A percentile compares a stretch with the other conserved stretches of the same genome.
Evolutionary conservation across 2,113 vertebrate genomes (phyloP).

Genomic region (Monopterus albus): DNA sequence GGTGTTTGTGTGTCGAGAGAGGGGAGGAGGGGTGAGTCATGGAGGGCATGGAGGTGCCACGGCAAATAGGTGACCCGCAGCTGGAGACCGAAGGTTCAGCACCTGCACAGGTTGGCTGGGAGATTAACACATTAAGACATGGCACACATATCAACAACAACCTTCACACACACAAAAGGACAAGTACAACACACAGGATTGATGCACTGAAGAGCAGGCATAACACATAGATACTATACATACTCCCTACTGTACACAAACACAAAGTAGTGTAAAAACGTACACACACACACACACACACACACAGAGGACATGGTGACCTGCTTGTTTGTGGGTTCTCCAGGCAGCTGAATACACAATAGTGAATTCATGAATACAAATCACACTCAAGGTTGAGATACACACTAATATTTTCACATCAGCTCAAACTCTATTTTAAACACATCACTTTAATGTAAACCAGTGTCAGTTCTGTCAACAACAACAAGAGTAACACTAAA

Average conservation of each 20-base stretch:
- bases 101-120: constrained; percentile 41
- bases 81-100: constrained; percentile 38
- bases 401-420: constrained; percentile 44
- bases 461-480: no score
- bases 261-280: neutral
- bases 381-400: constrained; percentile 33
- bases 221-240: constrained; percentile 17
- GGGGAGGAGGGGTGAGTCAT: constrained; percentile 18
- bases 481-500: no score
- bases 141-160: constrained; percentile 34
- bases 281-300: constrained; percentile 6
- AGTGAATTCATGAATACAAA: constrained; percentile 73
- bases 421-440: constrained; percentile 39
- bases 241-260: constrained; percentile 14
- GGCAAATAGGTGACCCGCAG: constrained; percentile 51
- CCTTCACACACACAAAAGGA: constrained; percentile 22
- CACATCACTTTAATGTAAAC: constrained; percentile 28
- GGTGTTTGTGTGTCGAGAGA: constrained; percentile 15
- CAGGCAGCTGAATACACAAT: constrained; percentile 63
- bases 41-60: constrained; percentile 17
- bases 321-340: constrained; percentile 61
- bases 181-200: neutral
- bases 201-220: constrained; percentile 9
- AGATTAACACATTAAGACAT: constrained; percentile 27
- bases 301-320: constrained; percentile 65